phyloP scores from a whole-genome alignment of 2,113 vertebrate species.

The Solea solea region DNA sequence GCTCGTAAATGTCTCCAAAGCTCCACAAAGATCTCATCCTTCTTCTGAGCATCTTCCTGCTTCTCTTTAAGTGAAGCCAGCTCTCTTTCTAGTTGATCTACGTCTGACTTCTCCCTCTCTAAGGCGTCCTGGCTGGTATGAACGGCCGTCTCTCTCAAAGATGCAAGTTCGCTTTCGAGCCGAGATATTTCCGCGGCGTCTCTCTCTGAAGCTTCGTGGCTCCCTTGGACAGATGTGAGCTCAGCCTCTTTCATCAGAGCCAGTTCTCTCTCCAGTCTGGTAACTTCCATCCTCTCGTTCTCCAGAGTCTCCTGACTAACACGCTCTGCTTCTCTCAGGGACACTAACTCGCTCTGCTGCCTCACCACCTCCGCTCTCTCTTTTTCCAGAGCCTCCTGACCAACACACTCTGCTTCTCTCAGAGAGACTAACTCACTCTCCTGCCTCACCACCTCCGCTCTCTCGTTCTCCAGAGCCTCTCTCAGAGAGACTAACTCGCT shows the following conservation, averaged over 20 bases:
- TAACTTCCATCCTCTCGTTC: constrained; percentile 71
- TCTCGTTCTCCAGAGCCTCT: constrained; percentile 65
- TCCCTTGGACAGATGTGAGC: constrained; percentile 51
- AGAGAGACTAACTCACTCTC: too few species aligned
- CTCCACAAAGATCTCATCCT: constrained; percentile 51
- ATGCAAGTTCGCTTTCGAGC: constrained; percentile 53
- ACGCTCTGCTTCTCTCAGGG: constrained; percentile 53
- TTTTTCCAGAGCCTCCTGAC: background rate
- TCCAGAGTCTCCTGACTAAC: constrained; percentile 77
- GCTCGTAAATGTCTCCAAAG: constrained; percentile 71
- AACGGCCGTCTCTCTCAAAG: constrained; percentile 35
- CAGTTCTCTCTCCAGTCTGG: constrained; percentile 71
- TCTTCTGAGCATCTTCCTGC: constrained; percentile 43
- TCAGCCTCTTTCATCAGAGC: constrained; percentile 65
- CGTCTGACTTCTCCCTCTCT: constrained; percentile 57
- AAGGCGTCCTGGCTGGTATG: background rate
- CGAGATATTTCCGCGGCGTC: constrained; percentile 56
- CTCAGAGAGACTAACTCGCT: constrained; percentile 51
- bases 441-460: too few species aligned
- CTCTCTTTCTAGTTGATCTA: constrained; percentile 64
- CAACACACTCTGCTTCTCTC: too few species aligned
- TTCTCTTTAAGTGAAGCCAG: constrained; percentile 65
- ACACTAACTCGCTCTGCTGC: constrained; percentile 77
- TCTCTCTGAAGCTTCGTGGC: constrained; percentile 73
- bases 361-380: constrained; percentile 39